Evolutionary conservation across 2,113 vertebrate genomes (phyloP).

Genomic region (Coreoperca whiteheadi): DNA sequence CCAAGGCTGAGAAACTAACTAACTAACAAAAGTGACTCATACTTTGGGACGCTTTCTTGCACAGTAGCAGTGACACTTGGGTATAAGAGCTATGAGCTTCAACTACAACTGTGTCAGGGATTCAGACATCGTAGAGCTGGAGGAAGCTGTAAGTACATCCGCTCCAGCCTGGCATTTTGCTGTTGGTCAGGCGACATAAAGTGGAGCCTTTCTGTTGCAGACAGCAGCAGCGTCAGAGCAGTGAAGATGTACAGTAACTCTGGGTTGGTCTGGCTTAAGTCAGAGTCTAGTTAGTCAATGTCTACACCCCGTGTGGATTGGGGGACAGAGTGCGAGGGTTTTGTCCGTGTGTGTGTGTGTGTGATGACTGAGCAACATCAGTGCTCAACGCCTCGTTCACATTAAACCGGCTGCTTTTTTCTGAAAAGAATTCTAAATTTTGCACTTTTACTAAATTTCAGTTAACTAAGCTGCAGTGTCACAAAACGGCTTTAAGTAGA

Average conservation of each 20-base stretch:
- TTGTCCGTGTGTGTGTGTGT: constrained; percentile 20
- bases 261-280: constrained; percentile 44
- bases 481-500: background rate
- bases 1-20: constrained; percentile 32
- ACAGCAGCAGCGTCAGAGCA: background rate
- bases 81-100: background rate
- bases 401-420: constrained; percentile 8
- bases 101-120: constrained; percentile 17
- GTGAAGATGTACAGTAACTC: constrained; percentile 36
- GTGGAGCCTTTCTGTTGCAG: background rate
- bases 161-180: constrained; percentile 15
- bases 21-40: constrained; percentile 28
- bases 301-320: background rate
- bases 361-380: background rate
- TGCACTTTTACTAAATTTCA: background rate
- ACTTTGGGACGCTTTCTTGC: background rate
- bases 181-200: constrained; percentile 36
- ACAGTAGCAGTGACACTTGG: background rate
- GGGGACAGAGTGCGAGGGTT: constrained; percentile 23
- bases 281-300: constrained; percentile 30
- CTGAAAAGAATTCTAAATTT: background rate
- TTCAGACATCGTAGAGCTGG: constrained; percentile 2
- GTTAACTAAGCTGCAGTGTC: constrained; percentile 22
- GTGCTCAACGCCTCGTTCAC: constrained; percentile 35
- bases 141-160: constrained; percentile 17